phyloP scores from a whole-genome alignment of 2,113 vertebrate genomes.

The Silurus meridionalis region DNA sequence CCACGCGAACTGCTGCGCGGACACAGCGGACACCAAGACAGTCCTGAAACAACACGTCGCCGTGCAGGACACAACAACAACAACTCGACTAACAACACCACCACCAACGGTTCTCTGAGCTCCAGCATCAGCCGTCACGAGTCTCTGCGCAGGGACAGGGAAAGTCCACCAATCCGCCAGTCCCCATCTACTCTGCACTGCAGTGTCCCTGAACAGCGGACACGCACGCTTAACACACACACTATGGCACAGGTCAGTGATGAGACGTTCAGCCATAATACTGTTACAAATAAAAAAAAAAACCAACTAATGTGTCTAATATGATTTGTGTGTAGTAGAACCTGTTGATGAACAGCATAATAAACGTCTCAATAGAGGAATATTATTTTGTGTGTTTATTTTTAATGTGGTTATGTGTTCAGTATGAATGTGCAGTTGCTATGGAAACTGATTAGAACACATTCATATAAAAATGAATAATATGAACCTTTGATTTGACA shows the following conservation, averaged over 20 bases:
- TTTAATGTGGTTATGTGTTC: too few relatives aligned
- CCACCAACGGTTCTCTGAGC: constrained; percentile 78
- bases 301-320: too few relatives aligned
- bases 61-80: constrained; percentile 28
- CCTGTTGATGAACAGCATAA: too few relatives aligned
- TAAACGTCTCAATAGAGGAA: too few relatives aligned
- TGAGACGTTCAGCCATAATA: background rate
- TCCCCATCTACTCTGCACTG: constrained; percentile 90
- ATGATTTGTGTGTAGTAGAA: too few relatives aligned
- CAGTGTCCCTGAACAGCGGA: constrained; percentile 74
- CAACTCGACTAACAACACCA: background rate
- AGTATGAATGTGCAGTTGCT: too few relatives aligned
- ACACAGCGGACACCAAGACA: constrained; percentile 80
- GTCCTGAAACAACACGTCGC: constrained; percentile 85
- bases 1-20: constrained; percentile 87
- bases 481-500: background rate
- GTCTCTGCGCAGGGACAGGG: constrained; percentile 75
- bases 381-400: too few relatives aligned
- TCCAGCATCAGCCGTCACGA: constrained; percentile 89
- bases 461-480: background rate
- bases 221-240: constrained; percentile 85
- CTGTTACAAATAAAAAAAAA: too few relatives aligned
- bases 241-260: constrained; percentile 86
- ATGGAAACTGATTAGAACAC: background rate
- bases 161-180: constrained; percentile 90